Evolutionary conservation across 2,888 invertebrate species (phyloP).

Genomic region (Phlogophora meticulosa): DNA sequence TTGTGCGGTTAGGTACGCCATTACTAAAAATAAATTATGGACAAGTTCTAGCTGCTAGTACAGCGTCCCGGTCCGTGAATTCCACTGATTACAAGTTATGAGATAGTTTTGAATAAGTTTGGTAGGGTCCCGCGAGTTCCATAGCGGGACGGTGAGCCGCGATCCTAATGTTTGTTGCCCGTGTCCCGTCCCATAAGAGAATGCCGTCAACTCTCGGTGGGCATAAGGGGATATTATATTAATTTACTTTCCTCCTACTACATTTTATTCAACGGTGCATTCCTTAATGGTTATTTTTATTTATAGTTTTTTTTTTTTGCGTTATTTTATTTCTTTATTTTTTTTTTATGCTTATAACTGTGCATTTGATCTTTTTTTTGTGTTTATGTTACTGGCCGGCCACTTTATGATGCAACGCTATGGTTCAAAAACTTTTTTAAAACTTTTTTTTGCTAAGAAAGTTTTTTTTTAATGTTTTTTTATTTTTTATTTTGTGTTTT

Average conservation of each 20-base stretch:
- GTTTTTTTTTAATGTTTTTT: neutral
- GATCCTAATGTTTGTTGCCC: no score
- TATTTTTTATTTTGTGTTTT: constrained; percentile 13
- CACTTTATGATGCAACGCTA: constrained; percentile 38
- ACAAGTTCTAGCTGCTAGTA: constrained; percentile 22
- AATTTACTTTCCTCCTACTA: constrained; percentile 45
- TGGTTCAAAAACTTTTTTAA: constrained; percentile 17
- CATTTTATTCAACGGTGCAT: constrained; percentile 27
- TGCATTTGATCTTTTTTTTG: constrained; percentile 35
- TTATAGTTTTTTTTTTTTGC: constrained; percentile 59
- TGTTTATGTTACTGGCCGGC: constrained; percentile 23
- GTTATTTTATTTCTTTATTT: constrained; percentile 48
- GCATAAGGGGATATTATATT: constrained; percentile 27
- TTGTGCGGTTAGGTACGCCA: constrained; percentile 82
- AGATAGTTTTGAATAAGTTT: constrained; percentile 39
- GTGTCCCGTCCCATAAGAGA: no score
- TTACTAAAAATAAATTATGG: constrained; percentile 81
- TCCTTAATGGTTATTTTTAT: constrained; percentile 48
- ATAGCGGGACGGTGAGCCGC: no score
- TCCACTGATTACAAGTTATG: neutral
- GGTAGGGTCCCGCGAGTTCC: neutral
- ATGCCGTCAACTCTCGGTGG: constrained; percentile 38
- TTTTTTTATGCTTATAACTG: constrained; percentile 42
- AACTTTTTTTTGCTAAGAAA: neutral
- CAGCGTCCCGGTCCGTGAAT: constrained; percentile 14